Base-by-base conservation (phyloP, 1,140 invertebrate species). In the Micrasema longulum region DNA sequence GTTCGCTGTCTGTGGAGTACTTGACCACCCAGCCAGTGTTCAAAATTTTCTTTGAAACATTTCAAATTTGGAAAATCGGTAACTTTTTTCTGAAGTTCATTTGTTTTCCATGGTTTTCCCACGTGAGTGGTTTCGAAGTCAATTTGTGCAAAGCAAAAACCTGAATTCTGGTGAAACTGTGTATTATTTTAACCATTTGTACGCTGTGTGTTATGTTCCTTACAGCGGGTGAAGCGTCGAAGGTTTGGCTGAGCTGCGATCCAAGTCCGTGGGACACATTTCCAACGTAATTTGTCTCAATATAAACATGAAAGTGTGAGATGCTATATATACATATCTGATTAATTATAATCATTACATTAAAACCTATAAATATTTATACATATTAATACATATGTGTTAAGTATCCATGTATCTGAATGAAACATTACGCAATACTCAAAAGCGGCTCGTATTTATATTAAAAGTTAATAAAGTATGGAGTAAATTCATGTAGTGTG, bases 251-350 rank as follows among this genome's bases (percentile, higher is more conserved):
- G 50, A 38, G 62, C 52, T n/a, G 70, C 66, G 45, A 31, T 66
- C 43, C 64, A 50, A 16, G 63, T 47, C 64, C n/a, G 38, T 38
- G 47, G 65, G 73, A 75, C 64, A 41, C 36, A 52, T 16, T 14
- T 63, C 65, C 73, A 53, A 75, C 73, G 73, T 75, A 75, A 75
- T 75, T 75, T 71, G 73, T 75, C 73, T 75, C 73, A 71, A 71
- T 71, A 71, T 67, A 74, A 74, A 71, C 68, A 74, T 74, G 68
- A 74, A 73, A 73, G 70, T 75, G 74, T 75, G 74, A 75, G 74
- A 75, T 70, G 70, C 69, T 72, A 75, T 72, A 71, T 72, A 75
- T 75, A 71, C 57, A 74, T 75, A 75, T 71, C 62, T 68, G 68
- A 74, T 74, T 67, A 53, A 71, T 69, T 75, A 75, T 70, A 75